Base-by-base conservation (phyloP, 2,888 invertebrate species). In the Eristalinus sepulchralis region DNA sequence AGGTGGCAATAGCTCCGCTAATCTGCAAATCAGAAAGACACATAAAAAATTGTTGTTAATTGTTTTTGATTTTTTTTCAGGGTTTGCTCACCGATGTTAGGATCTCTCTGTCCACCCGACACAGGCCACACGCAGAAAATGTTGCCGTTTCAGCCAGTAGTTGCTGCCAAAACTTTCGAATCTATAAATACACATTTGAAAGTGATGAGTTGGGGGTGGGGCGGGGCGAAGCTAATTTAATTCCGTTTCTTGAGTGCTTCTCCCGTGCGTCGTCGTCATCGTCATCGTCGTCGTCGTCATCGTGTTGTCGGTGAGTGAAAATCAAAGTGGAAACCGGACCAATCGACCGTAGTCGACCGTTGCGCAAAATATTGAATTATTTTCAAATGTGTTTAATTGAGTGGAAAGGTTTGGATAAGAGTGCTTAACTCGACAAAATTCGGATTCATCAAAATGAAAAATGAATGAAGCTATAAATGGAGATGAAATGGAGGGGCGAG, bases 101-200 rank as follows among this genome's bases (percentile, higher is more conserved):
- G 55, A 94, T 91, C 31, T 93, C 91, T 87, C 94, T 92, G 89
- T 94, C 93, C 36, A 94, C 91, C 13, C 92, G 91, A 73, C 94
- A 94, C 72, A 94, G 90, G 8, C 94, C 94, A 84, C 93, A 93
- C 0, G 94, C 94, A 0, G 93, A 93, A 89, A 94, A 94, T 57
- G 93, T 92, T 2, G 90, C 88, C 39, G 90, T 89, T 33, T 90
- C 89, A 2, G 91, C 90, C 0, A 93, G 88, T 68, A 93, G 88
- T 86, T 93, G 92, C 79, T 91, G 92, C 93, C 93, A 93, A 80
- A 93, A 93, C 83, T 91, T 92, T 80, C 90, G 91, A 34, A 91
- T 89, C 91, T 91, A 64, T 55, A 88, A 88, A 88, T 68, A 34
- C 9, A 70, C 27, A 66, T 27, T 22, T 34, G 20, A 59, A 53